phyloP scores from a whole-genome alignment of 2,888 invertebrate species.

The Lepas anatifera region DNA sequence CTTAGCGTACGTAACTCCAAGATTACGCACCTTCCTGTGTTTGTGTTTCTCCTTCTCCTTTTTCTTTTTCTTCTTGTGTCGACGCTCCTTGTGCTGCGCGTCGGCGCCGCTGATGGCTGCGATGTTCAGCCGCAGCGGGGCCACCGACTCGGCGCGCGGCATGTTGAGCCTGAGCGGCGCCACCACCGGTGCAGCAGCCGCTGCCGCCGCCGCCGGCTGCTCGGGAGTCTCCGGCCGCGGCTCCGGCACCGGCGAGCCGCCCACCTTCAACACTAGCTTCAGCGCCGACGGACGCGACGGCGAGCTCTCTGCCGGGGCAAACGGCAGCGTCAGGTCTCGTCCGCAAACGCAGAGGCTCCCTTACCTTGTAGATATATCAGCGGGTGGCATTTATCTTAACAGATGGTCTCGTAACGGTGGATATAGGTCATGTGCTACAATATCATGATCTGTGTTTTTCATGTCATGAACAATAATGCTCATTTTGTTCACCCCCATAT shows the following conservation, averaged over 20 bases:
- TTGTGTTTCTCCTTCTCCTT: conserved; percentile 4
- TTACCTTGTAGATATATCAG: no score
- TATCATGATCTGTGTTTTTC: no score
- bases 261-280: conserved; percentile 62
- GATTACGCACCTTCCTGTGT: neutral
- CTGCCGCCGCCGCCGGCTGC: neutral
- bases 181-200: neutral
- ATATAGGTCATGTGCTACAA: no score
- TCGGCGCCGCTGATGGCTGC: conserved; percentile 6
- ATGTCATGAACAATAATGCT: no score
- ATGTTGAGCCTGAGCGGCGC: neutral
- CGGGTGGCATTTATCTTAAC: no score
- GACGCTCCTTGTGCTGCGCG: neutral
- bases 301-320: no score
- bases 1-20: no score
- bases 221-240: conserved; percentile 43
- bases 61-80: conserved; percentile 8
- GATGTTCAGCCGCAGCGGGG: neutral
- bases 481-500: no score
- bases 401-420: no score
- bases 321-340: no score
- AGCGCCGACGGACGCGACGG: conserved; percentile 59
- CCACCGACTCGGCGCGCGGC: neutral
- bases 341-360: no score
- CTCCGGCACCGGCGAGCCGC: conserved; percentile 64